Percentiles rank a stretch among this genome's conserved stretches.
These are phyloP conservation scores for Lepidurus apus DNA, from an alignment of 1,140 invertebrate genomes.

Conservation along the genomic window DNA sequence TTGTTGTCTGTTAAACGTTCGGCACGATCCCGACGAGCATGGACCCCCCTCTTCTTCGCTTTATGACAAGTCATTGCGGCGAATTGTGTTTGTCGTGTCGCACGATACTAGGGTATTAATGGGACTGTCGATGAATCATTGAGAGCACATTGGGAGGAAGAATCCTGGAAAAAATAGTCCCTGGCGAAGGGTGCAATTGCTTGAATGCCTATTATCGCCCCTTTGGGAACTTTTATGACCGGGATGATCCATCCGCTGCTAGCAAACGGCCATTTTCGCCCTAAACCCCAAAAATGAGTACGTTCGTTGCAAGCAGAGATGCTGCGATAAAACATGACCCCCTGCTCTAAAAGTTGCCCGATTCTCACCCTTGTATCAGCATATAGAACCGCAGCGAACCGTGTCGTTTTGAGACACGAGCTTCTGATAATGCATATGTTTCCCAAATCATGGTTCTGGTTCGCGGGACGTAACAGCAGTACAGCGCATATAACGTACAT, in stretches of 20 bases:
- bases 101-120: neutral
- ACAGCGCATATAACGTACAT: neutral
- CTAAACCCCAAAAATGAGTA: neutral
- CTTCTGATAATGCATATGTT: neutral
- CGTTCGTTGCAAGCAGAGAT: neutral
- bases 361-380: neutral
- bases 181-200: neutral
- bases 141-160: neutral
- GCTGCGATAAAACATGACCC: conserved; percentile 14
- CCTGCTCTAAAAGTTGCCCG: neutral
- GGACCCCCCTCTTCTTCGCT: too few relatives aligned
- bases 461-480: neutral
- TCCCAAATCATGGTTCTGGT: neutral
- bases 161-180: neutral
- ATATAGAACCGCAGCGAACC: neutral
- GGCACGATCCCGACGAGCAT: too few relatives aligned
- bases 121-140: neutral
- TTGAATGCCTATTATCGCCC: conserved; percentile 9
- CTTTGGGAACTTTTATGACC: conserved; percentile 22
- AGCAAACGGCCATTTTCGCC: neutral
- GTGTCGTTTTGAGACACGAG: neutral
- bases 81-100: neutral
- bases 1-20: too few relatives aligned
- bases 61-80: neutral
- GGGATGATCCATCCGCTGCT: neutral